These are phyloP conservation scores for Leucozona laternaria DNA, from an alignment of 2,888 invertebrate genomes.

Conservation along the genomic window DNA sequence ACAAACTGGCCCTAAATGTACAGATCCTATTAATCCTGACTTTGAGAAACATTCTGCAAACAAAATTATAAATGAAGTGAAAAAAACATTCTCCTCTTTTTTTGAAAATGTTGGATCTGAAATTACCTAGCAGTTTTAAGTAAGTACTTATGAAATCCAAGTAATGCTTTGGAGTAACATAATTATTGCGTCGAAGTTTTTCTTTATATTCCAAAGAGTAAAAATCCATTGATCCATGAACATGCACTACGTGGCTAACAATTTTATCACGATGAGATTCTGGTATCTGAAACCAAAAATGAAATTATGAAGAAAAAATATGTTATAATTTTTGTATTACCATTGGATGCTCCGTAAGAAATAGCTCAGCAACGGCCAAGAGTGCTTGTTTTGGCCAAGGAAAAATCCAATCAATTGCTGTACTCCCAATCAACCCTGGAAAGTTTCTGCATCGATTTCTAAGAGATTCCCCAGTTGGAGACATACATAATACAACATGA, in stretches of 20 bases:
- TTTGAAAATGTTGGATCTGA: neutral
- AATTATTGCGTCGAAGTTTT: constrained; percentile 91
- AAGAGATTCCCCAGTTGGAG: constrained; percentile 92
- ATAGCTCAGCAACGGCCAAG: constrained; percentile 93
- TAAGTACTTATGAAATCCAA: constrained; percentile 94
- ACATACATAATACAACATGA: constrained; percentile 96
- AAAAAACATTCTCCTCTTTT: neutral
- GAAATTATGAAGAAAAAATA: neutral
- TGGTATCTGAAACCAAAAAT: constrained; percentile 85
- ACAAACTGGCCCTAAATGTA: too few relatives aligned
- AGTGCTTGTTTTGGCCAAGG: constrained; percentile 97
- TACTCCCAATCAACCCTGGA: constrained; percentile 95
- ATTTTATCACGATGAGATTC: constrained; percentile 88
- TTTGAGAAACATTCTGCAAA: too few relatives aligned
- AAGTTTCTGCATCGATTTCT: constrained; percentile 94
- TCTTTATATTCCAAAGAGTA: constrained; percentile 90
- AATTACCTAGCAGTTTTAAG: constrained; percentile 88
- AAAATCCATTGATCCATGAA: constrained; percentile 89
- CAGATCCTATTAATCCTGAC: too few relatives aligned
- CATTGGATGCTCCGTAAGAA: constrained; percentile 88
- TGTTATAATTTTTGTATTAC: constrained; percentile 78
- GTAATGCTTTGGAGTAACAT: constrained; percentile 96
- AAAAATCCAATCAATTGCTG: constrained; percentile 97
- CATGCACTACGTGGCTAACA: constrained; percentile 93
- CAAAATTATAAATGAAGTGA: neutral